Conservation (phyloP, 2,888 invertebrate genomes). For the Polymixis lichenea region DNA sequence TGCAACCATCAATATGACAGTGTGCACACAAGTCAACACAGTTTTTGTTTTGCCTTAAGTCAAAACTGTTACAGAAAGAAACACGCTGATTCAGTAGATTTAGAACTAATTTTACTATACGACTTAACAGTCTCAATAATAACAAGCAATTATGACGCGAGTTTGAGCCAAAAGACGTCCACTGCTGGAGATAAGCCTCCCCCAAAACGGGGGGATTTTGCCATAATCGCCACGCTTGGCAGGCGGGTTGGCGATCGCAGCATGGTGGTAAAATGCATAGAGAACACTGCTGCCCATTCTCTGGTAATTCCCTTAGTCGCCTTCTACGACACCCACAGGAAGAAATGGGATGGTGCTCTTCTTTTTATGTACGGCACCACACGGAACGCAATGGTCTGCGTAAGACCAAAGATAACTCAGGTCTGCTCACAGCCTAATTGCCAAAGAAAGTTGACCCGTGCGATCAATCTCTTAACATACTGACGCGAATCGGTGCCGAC, state of each 20-base stretch:
- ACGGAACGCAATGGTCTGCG: too few species aligned
- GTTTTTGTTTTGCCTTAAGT: background rate
- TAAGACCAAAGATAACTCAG: background rate
- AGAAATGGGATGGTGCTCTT: too few species aligned
- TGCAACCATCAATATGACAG: background rate
- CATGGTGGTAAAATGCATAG: too few species aligned
- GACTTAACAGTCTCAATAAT: background rate
- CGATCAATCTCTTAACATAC: background rate
- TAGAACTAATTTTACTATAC: background rate
- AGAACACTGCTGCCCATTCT: too few species aligned
- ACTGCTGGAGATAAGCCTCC: too few species aligned
- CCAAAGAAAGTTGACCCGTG: slow-evolving; percentile 32
- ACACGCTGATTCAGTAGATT: background rate
- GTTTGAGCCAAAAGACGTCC: too few species aligned
- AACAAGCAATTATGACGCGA: background rate
- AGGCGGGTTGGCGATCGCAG: too few species aligned
- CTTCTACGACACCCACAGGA: too few species aligned
- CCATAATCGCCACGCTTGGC: too few species aligned
- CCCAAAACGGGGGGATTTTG: too few species aligned
- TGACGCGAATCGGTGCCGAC: background rate
- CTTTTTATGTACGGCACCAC: too few species aligned
- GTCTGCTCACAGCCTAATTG: background rate
- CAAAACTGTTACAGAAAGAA: background rate
- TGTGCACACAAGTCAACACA: background rate
- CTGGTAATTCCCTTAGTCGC: too few species aligned